Evolutionary conservation across 30 jellyfish, hydroid and myxozoan species (phyloP).

Genomic region (Chironex yamaguchii): DNA sequence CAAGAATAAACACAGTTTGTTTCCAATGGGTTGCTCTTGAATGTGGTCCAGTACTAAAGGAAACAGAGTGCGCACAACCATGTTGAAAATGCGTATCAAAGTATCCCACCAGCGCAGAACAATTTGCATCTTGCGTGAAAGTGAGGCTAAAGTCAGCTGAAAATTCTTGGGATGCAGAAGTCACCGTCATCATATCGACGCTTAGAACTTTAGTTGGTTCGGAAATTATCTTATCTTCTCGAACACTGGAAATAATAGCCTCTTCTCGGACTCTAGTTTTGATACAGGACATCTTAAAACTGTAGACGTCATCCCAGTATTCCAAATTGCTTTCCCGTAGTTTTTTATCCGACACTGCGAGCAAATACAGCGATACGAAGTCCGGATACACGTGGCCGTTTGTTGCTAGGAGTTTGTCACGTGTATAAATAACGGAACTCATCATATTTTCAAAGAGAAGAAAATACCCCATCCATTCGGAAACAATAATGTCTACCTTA

Average conservation of each 20-base stretch:
- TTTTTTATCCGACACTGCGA: conserved; percentile 77
- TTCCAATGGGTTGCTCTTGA: conserved; percentile 92
- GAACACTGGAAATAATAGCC: conserved; percentile 75
- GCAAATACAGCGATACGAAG: conserved; percentile 63
- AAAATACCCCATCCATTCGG: conserved; percentile 99
- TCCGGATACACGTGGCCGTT: conserved; percentile 86
- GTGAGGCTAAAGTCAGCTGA: conserved; percentile 54
- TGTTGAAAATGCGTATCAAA: conserved; percentile 78
- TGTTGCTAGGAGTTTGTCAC: conserved; percentile 72
- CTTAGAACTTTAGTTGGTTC: conserved; percentile 52
- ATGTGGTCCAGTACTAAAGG: conserved; percentile 83
- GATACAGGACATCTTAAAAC: conserved; percentile 87
- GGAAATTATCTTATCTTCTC: conserved; percentile 47
- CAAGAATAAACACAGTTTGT: conserved; percentile 86
- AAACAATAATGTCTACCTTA: conserved; percentile 87
- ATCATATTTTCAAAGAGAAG: conserved; percentile 94
- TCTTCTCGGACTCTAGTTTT: conserved; percentile 79
- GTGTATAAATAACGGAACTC: conserved; percentile 77
- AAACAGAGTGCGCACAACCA: conserved; percentile 29
- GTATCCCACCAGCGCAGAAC: conserved; percentile 88
- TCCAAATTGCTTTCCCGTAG: conserved; percentile 65
- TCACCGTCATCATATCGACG: conserved; percentile 71
- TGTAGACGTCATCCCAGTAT: conserved; percentile 93
- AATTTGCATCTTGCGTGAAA: conserved; percentile 26
- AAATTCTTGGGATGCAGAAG: conserved; percentile 68